Conservation (phyloP, 2,113 vertebrate species). For the Sminthopsis crassicaudata region DNA sequence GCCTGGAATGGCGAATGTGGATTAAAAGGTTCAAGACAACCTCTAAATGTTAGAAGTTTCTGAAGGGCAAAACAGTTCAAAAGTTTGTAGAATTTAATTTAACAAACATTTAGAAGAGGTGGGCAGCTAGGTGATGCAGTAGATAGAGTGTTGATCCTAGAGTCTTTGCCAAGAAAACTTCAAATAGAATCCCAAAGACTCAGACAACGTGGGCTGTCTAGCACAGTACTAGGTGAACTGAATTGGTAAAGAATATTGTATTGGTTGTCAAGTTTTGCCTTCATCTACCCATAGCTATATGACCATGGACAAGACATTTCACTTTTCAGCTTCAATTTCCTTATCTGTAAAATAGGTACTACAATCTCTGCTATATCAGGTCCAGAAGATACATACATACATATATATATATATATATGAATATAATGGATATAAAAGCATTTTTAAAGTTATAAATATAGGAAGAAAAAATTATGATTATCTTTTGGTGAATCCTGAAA, state of each 20-base stretch:
- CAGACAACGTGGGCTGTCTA: not conserved
- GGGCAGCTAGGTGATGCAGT: not conserved
- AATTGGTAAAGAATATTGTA: not conserved
- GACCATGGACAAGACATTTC: not conserved
- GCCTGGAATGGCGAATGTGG: not conserved
- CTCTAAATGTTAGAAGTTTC: not conserved
- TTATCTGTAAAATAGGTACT: not conserved
- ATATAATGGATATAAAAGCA: not conserved
- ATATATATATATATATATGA: not conserved
- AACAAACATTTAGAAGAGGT: not conserved
- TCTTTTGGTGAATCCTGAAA: not conserved
- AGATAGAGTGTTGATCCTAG: no score
- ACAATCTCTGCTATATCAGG: not conserved
- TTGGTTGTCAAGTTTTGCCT: not conserved
- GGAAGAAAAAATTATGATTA: not conserved
- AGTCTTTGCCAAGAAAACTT: not conserved
- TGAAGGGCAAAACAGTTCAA: not conserved
- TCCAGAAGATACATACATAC: not conserved
- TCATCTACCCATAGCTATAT: not conserved
- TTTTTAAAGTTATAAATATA: not conserved
- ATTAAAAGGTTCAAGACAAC: not conserved
- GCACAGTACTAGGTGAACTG: not conserved
- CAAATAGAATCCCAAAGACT: not conserved
- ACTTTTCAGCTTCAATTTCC: not conserved
- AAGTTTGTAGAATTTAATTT: not conserved